phyloP scores from a whole-genome alignment of 2,888 invertebrate genomes.

The Ectobius pallidus region DNA sequence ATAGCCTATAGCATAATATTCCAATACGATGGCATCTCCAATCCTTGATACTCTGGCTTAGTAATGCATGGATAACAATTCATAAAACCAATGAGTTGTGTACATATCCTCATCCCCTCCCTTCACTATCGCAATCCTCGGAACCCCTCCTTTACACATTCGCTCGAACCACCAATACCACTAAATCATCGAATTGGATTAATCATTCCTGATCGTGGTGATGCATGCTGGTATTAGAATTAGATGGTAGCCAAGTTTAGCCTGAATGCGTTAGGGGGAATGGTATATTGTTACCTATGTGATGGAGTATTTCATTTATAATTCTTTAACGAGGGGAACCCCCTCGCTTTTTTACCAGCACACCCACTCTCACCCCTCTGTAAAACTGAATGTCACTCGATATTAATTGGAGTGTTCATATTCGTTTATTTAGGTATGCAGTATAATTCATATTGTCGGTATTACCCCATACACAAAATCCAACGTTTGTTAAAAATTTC shows the following conservation, averaged over 20 bases:
- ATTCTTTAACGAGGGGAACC: background rate
- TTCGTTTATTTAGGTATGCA: background rate
- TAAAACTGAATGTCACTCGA: background rate
- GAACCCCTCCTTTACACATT: background rate
- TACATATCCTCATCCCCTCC: background rate
- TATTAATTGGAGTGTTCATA: constrained; percentile 16
- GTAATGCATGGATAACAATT: constrained; percentile 17
- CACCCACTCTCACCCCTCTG: background rate
- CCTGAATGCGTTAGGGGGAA: background rate
- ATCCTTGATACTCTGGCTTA: background rate
- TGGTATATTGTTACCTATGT: background rate
- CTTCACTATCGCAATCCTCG: too few species aligned
- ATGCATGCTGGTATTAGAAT: constrained; percentile 3
- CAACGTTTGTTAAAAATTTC: too few species aligned
- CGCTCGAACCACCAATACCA: constrained; percentile 22
- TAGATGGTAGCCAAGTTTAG: too few species aligned
- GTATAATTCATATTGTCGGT: background rate
- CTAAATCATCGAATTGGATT: constrained; percentile 13
- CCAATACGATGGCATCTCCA: background rate
- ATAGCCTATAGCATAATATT: background rate
- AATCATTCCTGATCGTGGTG: constrained; percentile 7
- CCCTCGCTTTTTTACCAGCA: too few species aligned
- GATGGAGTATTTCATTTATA: constrained; percentile 16
- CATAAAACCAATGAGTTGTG: constrained; percentile 5
- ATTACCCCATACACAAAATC: too few species aligned